Conservation (phyloP, 2,113 vertebrate species). For the Vidua chalybeata region DNA sequence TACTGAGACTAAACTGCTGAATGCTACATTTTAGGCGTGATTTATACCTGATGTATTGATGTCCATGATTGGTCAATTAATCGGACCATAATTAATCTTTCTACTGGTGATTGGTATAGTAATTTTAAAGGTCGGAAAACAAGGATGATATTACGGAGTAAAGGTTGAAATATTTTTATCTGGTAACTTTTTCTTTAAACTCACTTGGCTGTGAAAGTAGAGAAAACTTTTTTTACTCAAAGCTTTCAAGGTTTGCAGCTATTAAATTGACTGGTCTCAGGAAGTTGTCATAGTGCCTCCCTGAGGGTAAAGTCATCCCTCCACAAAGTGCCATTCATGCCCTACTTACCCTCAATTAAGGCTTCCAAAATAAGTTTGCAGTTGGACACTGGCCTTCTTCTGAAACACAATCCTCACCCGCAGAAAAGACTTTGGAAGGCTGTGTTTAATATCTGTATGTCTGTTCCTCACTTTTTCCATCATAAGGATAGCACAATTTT, state of each 20-base stretch:
- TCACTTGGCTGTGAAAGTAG: background rate
- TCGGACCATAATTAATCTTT: background rate
- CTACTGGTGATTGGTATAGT: background rate
- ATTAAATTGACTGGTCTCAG: background rate
- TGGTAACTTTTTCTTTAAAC: background rate
- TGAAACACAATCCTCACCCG: background rate
- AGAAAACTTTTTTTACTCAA: background rate
- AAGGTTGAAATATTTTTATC: background rate
- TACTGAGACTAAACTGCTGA: background rate
- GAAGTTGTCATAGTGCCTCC: background rate
- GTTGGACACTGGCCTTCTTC: background rate
- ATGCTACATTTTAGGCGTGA: background rate
- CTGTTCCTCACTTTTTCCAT: background rate
- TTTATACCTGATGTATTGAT: background rate
- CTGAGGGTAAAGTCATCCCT: background rate
- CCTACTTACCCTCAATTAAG: background rate
- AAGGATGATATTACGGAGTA: background rate
- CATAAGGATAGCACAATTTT: background rate
- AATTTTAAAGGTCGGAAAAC: background rate
- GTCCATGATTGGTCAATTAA: background rate
- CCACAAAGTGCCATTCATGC: background rate
- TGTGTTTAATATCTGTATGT: background rate
- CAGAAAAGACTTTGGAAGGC: background rate
- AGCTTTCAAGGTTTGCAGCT: background rate
- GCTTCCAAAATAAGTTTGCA: background rate